phyloP scores from a whole-genome alignment of 2,888 invertebrate genomes.

The Pyrgus malvae region DNA sequence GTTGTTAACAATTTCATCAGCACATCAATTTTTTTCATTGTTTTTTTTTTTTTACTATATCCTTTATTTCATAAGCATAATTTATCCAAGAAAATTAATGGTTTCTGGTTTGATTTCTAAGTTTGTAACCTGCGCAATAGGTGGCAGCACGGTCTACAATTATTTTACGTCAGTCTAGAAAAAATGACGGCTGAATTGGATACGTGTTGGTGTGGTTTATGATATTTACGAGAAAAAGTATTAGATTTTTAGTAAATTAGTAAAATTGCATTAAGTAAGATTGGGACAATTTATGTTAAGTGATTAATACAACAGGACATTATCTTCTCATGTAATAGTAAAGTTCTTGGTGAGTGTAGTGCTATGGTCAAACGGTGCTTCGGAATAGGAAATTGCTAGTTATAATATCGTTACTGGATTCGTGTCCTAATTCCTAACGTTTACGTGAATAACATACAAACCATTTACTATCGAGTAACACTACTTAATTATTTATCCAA shows the following conservation, averaged over 20 bases:
- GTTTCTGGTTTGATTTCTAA: conserved; percentile 42
- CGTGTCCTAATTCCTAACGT: conserved; percentile 32
- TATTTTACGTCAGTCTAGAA: conserved; percentile 74
- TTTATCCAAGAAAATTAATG: no score
- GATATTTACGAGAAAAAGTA: conserved; percentile 81
- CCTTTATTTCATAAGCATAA: no score
- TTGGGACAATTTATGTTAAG: conserved; percentile 55
- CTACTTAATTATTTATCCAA: not conserved
- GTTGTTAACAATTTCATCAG: not conserved
- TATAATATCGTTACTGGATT: conserved; percentile 39
- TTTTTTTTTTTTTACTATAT: not conserved
- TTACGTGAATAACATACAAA: conserved; percentile 5
- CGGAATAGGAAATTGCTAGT: conserved; percentile 62
- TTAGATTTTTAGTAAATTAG: conserved; percentile 64
- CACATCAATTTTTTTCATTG: not conserved
- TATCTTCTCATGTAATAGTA: conserved; percentile 70
- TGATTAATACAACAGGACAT: conserved; percentile 56
- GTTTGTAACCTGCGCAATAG: conserved; percentile 43
- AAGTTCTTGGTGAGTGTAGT: conserved; percentile 69
- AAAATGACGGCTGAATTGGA: conserved; percentile 81
- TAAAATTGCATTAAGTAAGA: conserved; percentile 51
- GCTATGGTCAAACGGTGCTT: conserved; percentile 60
- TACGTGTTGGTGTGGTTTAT: conserved; percentile 81
- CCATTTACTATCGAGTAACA: not conserved
- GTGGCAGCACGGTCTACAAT: conserved; percentile 59